Evolutionary conservation across 2,797 vertebrate genomes (phyloP).

Genomic region (Halcyon chelicuti): DNA sequence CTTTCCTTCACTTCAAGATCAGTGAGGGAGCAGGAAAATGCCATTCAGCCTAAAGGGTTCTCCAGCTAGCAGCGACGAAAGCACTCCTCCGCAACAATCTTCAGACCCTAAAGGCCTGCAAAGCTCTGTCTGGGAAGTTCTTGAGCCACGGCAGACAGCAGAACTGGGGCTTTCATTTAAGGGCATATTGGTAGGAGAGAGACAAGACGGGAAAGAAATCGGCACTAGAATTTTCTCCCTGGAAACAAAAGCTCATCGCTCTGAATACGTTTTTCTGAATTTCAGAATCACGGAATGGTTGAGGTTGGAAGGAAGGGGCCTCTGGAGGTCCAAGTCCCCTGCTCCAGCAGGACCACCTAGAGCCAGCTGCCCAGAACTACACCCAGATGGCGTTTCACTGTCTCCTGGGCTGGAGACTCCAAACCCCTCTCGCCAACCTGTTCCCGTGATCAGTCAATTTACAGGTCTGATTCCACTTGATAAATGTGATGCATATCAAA

Average conservation of each 20-base stretch:
- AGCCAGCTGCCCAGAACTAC: background rate
- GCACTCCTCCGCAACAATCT: conserved; percentile 22
- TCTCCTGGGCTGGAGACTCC: background rate
- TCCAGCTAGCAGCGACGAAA: conserved; percentile 36
- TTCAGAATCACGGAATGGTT: background rate
- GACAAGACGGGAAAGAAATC: background rate
- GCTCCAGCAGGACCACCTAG: background rate
- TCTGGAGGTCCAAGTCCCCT: background rate
- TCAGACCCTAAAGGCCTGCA: background rate
- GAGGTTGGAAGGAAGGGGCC: background rate
- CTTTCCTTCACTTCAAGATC: conserved; percentile 39
- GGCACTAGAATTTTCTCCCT: background rate
- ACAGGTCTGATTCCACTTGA: background rate
- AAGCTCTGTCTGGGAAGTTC: background rate
- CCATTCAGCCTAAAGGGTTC: conserved; percentile 9
- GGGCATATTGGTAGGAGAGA: background rate
- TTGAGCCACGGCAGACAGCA: conserved; percentile 12
- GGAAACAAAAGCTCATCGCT: background rate
- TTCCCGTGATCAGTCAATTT: background rate
- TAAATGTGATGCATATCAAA: background rate
- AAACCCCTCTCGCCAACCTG: background rate
- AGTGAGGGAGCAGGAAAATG: conserved; percentile 37
- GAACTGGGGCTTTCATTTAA: background rate
- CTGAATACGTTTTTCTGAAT: background rate
- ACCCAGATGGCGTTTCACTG: background rate